These are phyloP conservation scores for Eupithecia inturbata DNA, from an alignment of 2,888 invertebrate genomes.

Conservation along the genomic window DNA sequence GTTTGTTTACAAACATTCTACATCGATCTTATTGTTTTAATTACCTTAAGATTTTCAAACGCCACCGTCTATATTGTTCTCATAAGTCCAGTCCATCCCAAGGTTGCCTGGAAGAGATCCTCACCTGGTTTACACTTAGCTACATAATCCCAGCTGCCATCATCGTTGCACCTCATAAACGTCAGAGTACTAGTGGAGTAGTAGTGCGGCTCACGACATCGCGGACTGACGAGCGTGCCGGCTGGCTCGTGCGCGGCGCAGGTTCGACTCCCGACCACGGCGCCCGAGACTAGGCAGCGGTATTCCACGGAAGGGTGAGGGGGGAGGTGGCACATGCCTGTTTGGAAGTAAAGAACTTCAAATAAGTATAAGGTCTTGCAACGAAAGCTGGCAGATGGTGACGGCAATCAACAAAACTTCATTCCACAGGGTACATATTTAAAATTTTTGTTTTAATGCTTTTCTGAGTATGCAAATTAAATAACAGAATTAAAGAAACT, in stretches of 20 bases:
- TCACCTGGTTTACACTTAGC: slow-evolving; percentile 35
- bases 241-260: slow-evolving; percentile 32
- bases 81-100: too few species aligned
- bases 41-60: too few species aligned
- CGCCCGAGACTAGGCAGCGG: slow-evolving; percentile 36
- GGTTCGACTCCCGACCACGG: slow-evolving; percentile 24
- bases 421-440: too few species aligned
- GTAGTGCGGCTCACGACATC: slow-evolving; percentile 36
- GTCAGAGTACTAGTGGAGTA: slow-evolving; percentile 29
- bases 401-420: too few species aligned
- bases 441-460: too few species aligned
- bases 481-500: too few species aligned
- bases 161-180: slow-evolving; percentile 35
- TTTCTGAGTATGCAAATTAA: too few species aligned
- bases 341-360: neutral
- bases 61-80: too few species aligned
- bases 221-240: slow-evolving; percentile 36
- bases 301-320: slow-evolving; percentile 38
- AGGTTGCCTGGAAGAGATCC: too few species aligned
- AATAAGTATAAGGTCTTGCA: neutral
- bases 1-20: too few species aligned
- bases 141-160: slow-evolving; percentile 36
- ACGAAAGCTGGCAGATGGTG: too few species aligned
- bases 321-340: slow-evolving; percentile 34
- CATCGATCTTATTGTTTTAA: too few species aligned